Conservation (phyloP, 2,113 vertebrate species). For the Chascanopsetta lugubris region DNA sequence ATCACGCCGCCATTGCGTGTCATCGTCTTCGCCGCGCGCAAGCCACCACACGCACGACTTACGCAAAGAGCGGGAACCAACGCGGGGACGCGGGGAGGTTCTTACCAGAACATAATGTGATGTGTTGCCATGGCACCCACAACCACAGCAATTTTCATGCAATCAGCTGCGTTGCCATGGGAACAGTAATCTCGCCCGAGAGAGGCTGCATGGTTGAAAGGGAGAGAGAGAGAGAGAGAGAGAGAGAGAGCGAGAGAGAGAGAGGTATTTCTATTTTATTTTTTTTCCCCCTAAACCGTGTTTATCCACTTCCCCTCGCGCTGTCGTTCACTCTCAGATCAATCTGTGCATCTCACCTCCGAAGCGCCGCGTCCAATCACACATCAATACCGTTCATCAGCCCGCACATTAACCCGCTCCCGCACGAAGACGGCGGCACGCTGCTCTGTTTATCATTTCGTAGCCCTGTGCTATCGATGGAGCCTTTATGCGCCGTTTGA, state of each 20-base stretch:
- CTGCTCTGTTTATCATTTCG: conserved; percentile 57
- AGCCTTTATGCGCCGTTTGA: conserved; percentile 68
- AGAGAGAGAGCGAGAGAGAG: conserved; percentile 34
- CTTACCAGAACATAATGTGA: conserved; percentile 64
- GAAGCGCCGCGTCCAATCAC: conserved; percentile 30
- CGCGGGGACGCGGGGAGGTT: conserved; percentile 5
- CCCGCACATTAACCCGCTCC: conserved; percentile 51
- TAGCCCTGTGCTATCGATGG: conserved; percentile 57
- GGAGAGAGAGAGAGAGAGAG: conserved; percentile 35
- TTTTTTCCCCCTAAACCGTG: conserved; percentile 59
- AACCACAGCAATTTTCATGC: conserved; percentile 80
- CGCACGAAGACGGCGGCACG: conserved; percentile 40
- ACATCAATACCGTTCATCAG: conserved; percentile 59
- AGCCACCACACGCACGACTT: background rate
- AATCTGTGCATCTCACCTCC: conserved; percentile 52
- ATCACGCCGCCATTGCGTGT: background rate
- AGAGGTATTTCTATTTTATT: conserved; percentile 55
- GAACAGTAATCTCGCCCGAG: conserved; percentile 78
- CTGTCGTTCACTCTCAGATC: conserved; percentile 63
- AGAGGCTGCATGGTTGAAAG: conserved; percentile 57
- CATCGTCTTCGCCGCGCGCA: background rate
- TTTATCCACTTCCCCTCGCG: conserved; percentile 67
- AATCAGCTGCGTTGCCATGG: conserved; percentile 83
- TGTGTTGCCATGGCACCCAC: conserved; percentile 80
- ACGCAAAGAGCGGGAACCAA: too few relatives aligned